Evolutionary conservation across 2,888 invertebrate genomes (phyloP), one percentile per base, ranked within the genome.

Genomic region (Heliconius ethilla): DNA sequence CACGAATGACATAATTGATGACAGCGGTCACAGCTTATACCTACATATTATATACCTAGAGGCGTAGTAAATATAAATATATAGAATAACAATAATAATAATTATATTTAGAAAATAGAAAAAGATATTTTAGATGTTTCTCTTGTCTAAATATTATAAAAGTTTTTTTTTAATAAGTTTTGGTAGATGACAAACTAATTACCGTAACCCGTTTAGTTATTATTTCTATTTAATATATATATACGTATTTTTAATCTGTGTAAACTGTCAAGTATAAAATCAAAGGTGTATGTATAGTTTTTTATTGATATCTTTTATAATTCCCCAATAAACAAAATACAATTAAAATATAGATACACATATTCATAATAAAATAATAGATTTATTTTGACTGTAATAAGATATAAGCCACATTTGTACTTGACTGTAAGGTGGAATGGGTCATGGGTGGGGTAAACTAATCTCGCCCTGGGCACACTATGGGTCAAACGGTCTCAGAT

Each of bases 381-480:
- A 67, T 69, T 70, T 70, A 70, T 81, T 79, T 79, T 86, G 84
- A 83, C 84, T 83, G 82, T 83, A 83, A 75, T 77, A 79, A 80
- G 78, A 74, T 75, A 81, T 59, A 82, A 82, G 81, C 81, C 82
- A 83, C 83, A 85, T 85, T 83, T 81, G 80, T 82, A 84, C 84
- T 84, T 86, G 87, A 83, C 82, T 72, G 55, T 63, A 45, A 15
- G 73, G 66, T 65, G 29, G 45, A 55, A 73, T 29, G 55, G 78
- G 75, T 76, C 29, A 63, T 29, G 55, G 78, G 59, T 76, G 51
- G 69, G 77, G 75, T 72, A 59, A 75, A 66, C 65, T 69, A 69
- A 78, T 78, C 74, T 74, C 67, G 78, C 70, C 29, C 70, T 40
- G 25, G 66, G 70, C 70, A 51, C 63, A 78, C 62, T 75, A 70